These are phyloP conservation scores for Lutraria lutraria DNA, from an alignment of 2,888 invertebrate genomes.

Conservation along the genomic window DNA sequence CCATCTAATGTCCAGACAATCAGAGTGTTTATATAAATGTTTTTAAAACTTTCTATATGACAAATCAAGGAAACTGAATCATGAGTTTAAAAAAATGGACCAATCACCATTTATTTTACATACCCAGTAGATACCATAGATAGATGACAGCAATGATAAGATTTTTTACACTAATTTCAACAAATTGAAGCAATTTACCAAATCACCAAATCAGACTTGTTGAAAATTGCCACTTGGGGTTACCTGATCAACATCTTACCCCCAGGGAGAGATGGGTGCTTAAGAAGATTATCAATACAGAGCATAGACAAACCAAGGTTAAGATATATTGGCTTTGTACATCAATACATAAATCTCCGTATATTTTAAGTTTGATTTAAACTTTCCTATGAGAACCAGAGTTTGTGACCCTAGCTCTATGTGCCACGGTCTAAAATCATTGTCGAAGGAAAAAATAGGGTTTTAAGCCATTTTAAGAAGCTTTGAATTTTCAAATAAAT, in stretches of 20 bases:
- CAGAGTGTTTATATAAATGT: too few relatives aligned
- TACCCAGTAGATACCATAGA: too few relatives aligned
- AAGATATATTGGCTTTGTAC: background rate
- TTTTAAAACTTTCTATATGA: too few relatives aligned
- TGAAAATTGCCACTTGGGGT: too few relatives aligned
- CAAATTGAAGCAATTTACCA: background rate
- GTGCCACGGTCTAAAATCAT: background rate
- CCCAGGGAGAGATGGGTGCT: background rate
- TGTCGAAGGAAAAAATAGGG: background rate
- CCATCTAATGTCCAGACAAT: too few relatives aligned
- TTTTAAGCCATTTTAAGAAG: conserved; percentile 1
- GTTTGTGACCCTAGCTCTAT: background rate
- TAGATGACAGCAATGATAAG: too few relatives aligned
- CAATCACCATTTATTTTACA: too few relatives aligned
- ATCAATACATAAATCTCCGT: background rate
- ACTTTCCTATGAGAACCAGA: background rate
- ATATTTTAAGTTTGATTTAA: background rate
- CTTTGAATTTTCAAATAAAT: background rate
- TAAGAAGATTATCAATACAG: background rate
- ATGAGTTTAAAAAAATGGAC: too few relatives aligned
- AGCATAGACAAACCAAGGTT: background rate
- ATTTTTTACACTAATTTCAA: too few relatives aligned
- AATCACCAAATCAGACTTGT: background rate
- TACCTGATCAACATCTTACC: background rate
- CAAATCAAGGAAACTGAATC: too few relatives aligned